Evolutionary conservation across 92 coral and sea anemone species (phyloP).

Genomic region (Paramuricea clavata): DNA sequence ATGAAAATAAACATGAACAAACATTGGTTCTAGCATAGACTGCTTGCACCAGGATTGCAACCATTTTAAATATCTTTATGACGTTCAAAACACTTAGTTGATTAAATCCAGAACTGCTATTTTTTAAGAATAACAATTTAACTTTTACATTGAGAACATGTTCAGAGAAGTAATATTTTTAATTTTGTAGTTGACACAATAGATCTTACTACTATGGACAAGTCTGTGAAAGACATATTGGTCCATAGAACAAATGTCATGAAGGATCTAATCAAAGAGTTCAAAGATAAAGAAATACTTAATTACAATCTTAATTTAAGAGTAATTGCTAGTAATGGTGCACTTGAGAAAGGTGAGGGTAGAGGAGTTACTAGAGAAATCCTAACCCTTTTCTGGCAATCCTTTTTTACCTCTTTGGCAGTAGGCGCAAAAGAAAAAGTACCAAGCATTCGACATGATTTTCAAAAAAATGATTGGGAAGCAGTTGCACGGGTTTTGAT

Average conservation of each 20-base stretch:
- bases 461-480: constrained; percentile 49
- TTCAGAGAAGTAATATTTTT: no score
- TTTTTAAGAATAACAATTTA: no score
- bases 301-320: constrained; percentile 28
- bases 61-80: no score
- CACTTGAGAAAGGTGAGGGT: constrained; percentile 57
- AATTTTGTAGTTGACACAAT: no score
- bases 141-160: no score
- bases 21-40: no score
- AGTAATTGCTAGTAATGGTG: constrained; percentile 23
- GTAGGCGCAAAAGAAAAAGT: constrained; percentile 39
- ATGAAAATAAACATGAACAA: no score
- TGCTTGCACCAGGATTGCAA: no score
- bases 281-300: constrained; percentile 24
- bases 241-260: constrained; percentile 45
- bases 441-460: constrained; percentile 39
- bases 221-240: constrained; percentile 4
- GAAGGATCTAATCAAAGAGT: constrained; percentile 42
- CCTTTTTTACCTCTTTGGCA: constrained; percentile 23
- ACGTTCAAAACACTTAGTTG: no score
- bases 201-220: no score
- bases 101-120: no score
- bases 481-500: constrained; percentile 24
- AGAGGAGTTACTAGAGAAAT: constrained; percentile 30
- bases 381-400: constrained; percentile 43